Percentiles rank a stretch among this genome's conserved stretches.
Evolutionary conservation across 2,797 vertebrate species (phyloP).

Genomic region (Hipposideros larvatus): DNA sequence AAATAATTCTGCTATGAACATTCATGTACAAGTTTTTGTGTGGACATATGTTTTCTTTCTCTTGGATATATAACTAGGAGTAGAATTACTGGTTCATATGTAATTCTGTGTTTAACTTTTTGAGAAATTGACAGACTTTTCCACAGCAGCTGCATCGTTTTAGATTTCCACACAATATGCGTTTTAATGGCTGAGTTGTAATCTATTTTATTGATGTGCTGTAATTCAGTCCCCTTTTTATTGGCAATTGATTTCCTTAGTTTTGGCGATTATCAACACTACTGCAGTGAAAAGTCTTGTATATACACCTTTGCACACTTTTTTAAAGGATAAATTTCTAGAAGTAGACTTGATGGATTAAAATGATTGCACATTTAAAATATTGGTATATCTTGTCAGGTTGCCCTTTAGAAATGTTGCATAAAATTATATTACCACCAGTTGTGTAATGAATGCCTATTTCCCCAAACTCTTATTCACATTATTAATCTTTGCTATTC

Average conservation of each 20-base stretch:
- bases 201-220: not conserved
- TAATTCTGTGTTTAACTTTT: constrained; percentile 39
- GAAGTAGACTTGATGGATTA: constrained; percentile 30
- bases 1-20: not conserved
- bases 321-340: constrained; percentile 52
- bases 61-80: constrained; percentile 5
- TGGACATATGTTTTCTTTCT: constrained; percentile 9
- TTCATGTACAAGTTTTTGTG: not conserved
- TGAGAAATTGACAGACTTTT: constrained; percentile 23
- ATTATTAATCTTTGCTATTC: constrained; percentile 31
- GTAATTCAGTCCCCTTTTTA: not conserved
- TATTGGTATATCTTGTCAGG: not conserved
- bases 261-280: not conserved
- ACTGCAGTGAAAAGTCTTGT: not conserved
- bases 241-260: not conserved
- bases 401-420: constrained; percentile 43
- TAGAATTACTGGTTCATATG: not conserved
- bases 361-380: constrained; percentile 39
- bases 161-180: not conserved
- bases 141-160: not conserved
- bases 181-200: constrained; percentile 40
- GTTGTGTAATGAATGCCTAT: not conserved
- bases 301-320: not conserved
- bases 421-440: not conserved
- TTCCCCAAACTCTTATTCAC: not conserved